phyloP scores from a whole-genome alignment of 2,113 vertebrate genomes.

The Ornithorhynchus anatinus region DNA sequence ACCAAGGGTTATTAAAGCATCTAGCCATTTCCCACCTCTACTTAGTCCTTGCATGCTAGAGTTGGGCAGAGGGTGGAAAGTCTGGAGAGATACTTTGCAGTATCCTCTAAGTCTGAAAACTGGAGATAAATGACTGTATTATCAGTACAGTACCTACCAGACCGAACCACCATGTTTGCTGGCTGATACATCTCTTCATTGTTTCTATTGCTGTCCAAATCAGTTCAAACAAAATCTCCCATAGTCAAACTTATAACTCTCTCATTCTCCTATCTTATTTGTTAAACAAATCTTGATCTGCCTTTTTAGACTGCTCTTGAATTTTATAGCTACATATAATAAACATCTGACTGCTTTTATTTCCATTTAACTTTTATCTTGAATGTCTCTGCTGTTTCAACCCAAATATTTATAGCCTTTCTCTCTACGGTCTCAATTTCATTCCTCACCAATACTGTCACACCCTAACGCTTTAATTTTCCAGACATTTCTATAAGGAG shows the following conservation, averaged over 20 bases:
- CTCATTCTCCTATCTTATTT: slow-evolving; percentile 63
- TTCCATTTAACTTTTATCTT: slow-evolving; percentile 78
- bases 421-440: slow-evolving; percentile 42
- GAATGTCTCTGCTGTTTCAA: slow-evolving; percentile 72
- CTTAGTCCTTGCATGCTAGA: background rate
- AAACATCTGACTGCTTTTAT: slow-evolving; percentile 78
- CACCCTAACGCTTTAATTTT: slow-evolving; percentile 37
- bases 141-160: background rate
- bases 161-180: background rate
- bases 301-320: slow-evolving; percentile 73
- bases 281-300: slow-evolving; percentile 73
- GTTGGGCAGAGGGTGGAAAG: rapidly evolving
- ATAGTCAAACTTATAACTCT: slow-evolving; percentile 55
- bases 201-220: slow-evolving; percentile 50
- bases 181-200: slow-evolving; percentile 20
- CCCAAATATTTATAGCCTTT: slow-evolving; percentile 73
- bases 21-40: too few species aligned
- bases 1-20: too few species aligned
- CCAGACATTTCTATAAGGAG: background rate
- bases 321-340: slow-evolving; percentile 76
- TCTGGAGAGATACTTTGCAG: background rate
- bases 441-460: slow-evolving; percentile 45
- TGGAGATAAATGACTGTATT: background rate
- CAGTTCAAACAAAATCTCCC: slow-evolving; percentile 51
- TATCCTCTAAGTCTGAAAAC: background rate